A percentile compares a stretch with the other conserved stretches of the same genome.
phyloP scores from a whole-genome alignment of 2,113 vertebrate species.

The Aphelocoma coerulescens region DNA sequence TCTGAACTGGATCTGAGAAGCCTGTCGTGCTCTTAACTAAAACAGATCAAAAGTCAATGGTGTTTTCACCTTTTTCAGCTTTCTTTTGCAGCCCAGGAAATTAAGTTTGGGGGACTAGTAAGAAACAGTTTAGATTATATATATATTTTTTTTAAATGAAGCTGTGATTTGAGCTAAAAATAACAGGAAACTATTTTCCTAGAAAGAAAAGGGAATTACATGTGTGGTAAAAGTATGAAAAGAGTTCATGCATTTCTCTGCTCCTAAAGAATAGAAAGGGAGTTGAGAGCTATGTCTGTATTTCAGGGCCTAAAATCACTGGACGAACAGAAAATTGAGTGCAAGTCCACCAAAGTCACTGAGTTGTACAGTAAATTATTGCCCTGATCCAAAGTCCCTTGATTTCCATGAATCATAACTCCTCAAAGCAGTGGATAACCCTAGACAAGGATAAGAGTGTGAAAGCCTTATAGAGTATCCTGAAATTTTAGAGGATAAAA shows the following conservation, averaged over 20 bases:
- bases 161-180: conserved; percentile 46
- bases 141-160: background rate
- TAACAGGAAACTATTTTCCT: conserved; percentile 37
- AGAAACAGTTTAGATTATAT: background rate
- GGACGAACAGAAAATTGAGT: background rate
- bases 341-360: background rate
- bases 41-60: background rate
- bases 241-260: background rate
- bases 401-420: background rate
- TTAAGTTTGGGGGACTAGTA: background rate
- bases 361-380: background rate
- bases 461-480: background rate
- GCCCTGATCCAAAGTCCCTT: background rate
- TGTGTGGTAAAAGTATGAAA: background rate
- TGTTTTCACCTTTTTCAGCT: conserved; percentile 33
- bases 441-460: background rate
- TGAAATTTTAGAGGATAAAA: background rate
- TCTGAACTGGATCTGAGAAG: conserved; percentile 23
- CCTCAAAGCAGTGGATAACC: background rate
- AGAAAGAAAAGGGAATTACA: conserved; percentile 9
- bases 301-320: background rate
- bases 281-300: background rate
- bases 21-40: background rate
- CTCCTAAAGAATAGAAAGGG: background rate
- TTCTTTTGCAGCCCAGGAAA: conserved; percentile 31